phyloP scores from a whole-genome alignment of 2,888 invertebrate species.

The Cabera pusaria region DNA sequence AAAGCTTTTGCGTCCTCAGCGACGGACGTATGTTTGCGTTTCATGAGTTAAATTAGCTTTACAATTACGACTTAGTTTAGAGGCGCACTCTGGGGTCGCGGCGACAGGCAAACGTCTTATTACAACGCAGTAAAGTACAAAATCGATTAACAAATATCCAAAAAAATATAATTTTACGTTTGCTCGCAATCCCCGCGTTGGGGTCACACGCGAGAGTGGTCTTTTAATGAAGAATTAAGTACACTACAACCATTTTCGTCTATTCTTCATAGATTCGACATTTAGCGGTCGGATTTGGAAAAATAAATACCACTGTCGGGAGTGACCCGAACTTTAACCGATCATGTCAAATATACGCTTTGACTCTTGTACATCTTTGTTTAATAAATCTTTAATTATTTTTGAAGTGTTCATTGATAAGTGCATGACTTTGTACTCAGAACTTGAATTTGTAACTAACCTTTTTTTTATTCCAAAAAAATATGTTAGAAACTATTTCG shows the following conservation, averaged over 20 bases:
- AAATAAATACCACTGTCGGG: neutral
- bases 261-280: too few species aligned
- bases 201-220: conserved; percentile 2
- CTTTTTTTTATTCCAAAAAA: too few species aligned
- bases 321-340: too few species aligned
- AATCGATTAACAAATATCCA: conserved; percentile 15
- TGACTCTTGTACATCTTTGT: too few species aligned
- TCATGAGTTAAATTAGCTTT: conserved; percentile 38
- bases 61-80: conserved; percentile 30
- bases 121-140: conserved; percentile 14
- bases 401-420: too few species aligned
- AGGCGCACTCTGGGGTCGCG: conserved; percentile 30
- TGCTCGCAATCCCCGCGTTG: conserved; percentile 1
- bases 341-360: too few species aligned
- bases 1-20: conserved; percentile 31
- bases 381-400: too few species aligned
- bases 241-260: conserved; percentile 14
- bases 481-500: too few species aligned
- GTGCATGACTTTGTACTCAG: too few species aligned
- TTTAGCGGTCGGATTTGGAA: neutral
- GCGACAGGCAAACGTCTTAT: conserved; percentile 30
- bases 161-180: conserved; percentile 10
- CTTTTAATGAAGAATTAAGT: conserved; percentile 15
- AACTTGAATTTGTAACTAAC: too few species aligned
- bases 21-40: too few species aligned